Conservation (phyloP, 23 tunicate genomes). For the Diplosoma virens region DNA sequence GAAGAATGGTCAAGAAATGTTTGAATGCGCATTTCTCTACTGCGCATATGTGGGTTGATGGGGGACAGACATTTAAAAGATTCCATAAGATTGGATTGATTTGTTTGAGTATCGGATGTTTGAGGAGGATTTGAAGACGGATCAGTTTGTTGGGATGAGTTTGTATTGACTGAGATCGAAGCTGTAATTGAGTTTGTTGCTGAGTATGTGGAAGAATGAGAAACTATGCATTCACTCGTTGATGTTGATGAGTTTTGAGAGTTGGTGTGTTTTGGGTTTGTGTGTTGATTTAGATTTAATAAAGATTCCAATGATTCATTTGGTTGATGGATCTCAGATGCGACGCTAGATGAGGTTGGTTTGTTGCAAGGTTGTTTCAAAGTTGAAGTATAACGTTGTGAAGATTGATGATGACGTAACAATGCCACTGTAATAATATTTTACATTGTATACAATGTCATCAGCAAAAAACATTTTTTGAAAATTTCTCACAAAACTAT, state of each 20-base stretch:
- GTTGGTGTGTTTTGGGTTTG: neutral
- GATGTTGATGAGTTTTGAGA: neutral
- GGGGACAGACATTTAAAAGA: neutral
- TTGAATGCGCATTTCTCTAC: neutral
- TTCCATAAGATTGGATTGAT: neutral
- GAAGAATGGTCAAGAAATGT: neutral
- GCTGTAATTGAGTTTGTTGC: neutral
- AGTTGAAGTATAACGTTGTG: neutral
- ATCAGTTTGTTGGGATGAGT: too few relatives aligned
- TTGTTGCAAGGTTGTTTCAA: too few relatives aligned
- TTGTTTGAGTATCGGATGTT: too few relatives aligned
- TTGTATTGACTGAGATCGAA: too few relatives aligned
- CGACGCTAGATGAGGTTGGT: too few relatives aligned
- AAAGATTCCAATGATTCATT: too few relatives aligned
- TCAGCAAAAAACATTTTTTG: too few relatives aligned
- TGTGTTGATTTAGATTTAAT: neutral
- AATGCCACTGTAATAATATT: slow-evolving; percentile 20
- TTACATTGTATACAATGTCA: too few relatives aligned
- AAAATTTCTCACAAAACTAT: too few relatives aligned
- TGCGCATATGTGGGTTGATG: slow-evolving; percentile 2
- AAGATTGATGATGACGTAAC: neutral
- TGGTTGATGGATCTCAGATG: too few relatives aligned
- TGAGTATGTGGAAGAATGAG: neutral
- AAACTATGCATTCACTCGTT: neutral
- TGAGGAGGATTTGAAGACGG: too few relatives aligned